Evolutionary conservation across 2,113 vertebrate genomes (phyloP), one percentile per base, ranked within the genome.

Genomic region (Todiramphus chloris): DNA sequence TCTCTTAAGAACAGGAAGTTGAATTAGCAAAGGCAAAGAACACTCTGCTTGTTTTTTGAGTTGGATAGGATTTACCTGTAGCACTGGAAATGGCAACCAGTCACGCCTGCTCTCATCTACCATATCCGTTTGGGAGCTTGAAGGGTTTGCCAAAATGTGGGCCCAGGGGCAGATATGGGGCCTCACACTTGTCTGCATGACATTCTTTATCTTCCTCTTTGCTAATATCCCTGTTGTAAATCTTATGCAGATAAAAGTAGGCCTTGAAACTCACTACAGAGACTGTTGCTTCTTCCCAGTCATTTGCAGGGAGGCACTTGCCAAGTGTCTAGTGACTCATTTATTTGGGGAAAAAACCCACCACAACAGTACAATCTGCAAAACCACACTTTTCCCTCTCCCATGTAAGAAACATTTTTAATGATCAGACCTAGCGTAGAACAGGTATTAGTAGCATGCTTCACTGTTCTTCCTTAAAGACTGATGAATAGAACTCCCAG

Each of bases 241-340:
- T 74, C 58, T 90, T 84, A 64, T 2, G 3, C 6, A 62, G 53
- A 85, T 55, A 94, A 92, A 96, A 92, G 88, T 79, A 94, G 44
- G 25, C 37, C 73, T 87, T 44, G 43, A 59, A 91, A 80, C 74
- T 94, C 15, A 0, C 77, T 93, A 75, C 39, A 93, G 39, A 67
- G 58, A 85, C 77, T 94, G 69, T 66, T 87, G 86, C 81, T 96
- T 27, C 64, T 81, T 86, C 59, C 41, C 75, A 77, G 33, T 87
- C 69, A 94, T 95, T 93, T 96, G 73, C 73, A 96, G 83, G 86
- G 64, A 93, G 78, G 77, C 85, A 86, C 87, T 94, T 97, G 96
- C 95, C 96, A 97, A 97, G 81, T 97, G 84, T 76, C 81, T 93
- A 91, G 62, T 90, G 93, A 97, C 72, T 95, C 90, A 96, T 90